Conservation (phyloP, 1,140 invertebrate species). For the Maniola jurtina region DNA sequence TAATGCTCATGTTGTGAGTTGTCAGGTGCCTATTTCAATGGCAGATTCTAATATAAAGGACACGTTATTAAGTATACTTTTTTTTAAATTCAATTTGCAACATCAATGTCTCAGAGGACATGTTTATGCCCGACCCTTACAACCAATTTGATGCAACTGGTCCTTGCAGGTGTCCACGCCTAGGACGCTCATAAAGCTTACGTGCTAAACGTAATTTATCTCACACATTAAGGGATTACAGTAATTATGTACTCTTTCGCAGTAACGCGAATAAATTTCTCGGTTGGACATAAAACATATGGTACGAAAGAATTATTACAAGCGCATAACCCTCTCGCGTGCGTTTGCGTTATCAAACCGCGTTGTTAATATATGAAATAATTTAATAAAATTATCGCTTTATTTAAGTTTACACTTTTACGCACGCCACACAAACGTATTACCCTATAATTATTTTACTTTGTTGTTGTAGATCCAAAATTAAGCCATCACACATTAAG, state of each 20-base stretch:
- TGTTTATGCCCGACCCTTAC: slow-evolving; percentile 2
- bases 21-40: no score
- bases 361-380: slow-evolving; percentile 29
- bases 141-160: slow-evolving; percentile 24
- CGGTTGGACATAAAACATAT: slow-evolving; percentile 34
- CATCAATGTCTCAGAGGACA: slow-evolving; percentile 4
- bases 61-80: no score
- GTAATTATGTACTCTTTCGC: slow-evolving; percentile 40
- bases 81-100: slow-evolving; percentile 14
- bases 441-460: no score
- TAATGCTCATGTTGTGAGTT: no score
- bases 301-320: slow-evolving; percentile 34
- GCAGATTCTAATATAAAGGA: no score
- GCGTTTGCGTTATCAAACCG: slow-evolving; percentile 12
- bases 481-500: slow-evolving; percentile 31
- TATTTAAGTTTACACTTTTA: background rate
- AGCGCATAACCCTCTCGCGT: slow-evolving; percentile 16
- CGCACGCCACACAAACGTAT: no score
- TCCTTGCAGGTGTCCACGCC: slow-evolving; percentile 30
- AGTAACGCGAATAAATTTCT: slow-evolving; percentile 34
- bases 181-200: slow-evolving; percentile 33
- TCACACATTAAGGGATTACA: slow-evolving; percentile 42
- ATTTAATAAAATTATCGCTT: slow-evolving; percentile 18
- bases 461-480: no score
- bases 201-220: slow-evolving; percentile 42